Evolutionary conservation across 1,140 invertebrate genomes (phyloP), one percentile per base, ranked within the genome.

Genomic region (Drosophila ogumai): DNA sequence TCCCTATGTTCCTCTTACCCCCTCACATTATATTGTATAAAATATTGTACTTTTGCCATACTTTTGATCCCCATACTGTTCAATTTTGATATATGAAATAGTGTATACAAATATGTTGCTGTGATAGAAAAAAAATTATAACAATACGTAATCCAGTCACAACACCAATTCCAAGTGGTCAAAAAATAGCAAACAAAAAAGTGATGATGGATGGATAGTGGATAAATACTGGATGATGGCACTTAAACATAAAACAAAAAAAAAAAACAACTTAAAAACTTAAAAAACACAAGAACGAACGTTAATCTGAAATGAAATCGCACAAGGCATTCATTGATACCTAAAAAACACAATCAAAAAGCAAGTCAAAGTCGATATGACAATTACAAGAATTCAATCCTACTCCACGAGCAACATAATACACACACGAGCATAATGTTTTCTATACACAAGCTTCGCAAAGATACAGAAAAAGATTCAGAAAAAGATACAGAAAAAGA

Each of bases 21-120:
- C 17, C 41, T 2, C n/a, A 38, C 54, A 58, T 52, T 60, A 13
- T 34, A 32, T 43, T 59, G 28, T 40, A 65, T 69, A 67, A 22
- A 32, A 25, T 40, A 19, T 12, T 63, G 58, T 63, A 64, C 52
- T 55, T 15, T 54, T 47, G 22, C 6, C n/a, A 43, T 59, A 28
- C 36, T 59, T 76, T 64, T 15, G 15, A 63, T 38, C 55, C 52
- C 61, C 61, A 73, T 44, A 41, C 75, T 58, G 61, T 68, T 74
- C 59, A 25, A 56, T 60, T 80, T 77, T 79, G 32, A 56, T 55
- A 63, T 38, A 58, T 75, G 78, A 88, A 80, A 73, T 82, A 87
- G 72, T 82, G 65, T 88, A 88, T 87, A 87, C 80, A 87, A 82
- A 77, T 87, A 79, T 88, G 84, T 87, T 87, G 84, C 84, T 87